A percentile compares a stretch with the other conserved stretches of the same genome.
Conservation (phyloP, 2,888 invertebrate species). For the Archips crataeganus region DNA sequence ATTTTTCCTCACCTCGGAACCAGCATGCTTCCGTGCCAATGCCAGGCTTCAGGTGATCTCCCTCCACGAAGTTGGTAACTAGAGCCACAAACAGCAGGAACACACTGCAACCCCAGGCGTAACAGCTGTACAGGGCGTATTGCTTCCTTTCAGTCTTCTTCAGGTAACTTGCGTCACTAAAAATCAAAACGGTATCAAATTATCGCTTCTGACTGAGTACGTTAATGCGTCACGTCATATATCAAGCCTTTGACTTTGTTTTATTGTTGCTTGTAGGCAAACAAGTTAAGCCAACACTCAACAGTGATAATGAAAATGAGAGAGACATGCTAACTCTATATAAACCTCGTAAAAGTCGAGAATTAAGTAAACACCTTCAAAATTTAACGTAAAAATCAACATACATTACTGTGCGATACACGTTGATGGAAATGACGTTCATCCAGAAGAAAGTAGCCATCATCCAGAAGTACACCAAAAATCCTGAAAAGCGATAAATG, state of each 20-base stretch:
- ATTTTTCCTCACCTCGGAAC: constrained; percentile 85
- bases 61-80: constrained; percentile 82
- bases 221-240: too few species aligned
- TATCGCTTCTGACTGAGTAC: not conserved
- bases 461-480: constrained; percentile 86
- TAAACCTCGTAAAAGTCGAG: not conserved
- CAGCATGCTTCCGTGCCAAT: constrained; percentile 87
- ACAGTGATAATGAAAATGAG: not conserved
- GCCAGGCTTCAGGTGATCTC: constrained; percentile 84
- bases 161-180: constrained; percentile 71
- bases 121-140: constrained; percentile 83
- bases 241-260: not conserved
- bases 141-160: constrained; percentile 82
- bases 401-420: constrained; percentile 88
- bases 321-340: not conserved
- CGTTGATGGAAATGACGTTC: constrained; percentile 88
- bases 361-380: not conserved
- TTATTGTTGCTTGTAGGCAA: not conserved
- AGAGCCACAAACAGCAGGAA: constrained; percentile 82
- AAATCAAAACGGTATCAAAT: not conserved
- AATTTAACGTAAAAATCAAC: constrained; percentile 55
- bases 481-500: constrained; percentile 68
- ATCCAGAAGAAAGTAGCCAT: constrained; percentile 91
- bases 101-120: constrained; percentile 87
- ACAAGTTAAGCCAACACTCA: not conserved